Evolutionary conservation across 2,888 invertebrate genomes (phyloP).

Genomic region (Xanthorhoe designata): DNA sequence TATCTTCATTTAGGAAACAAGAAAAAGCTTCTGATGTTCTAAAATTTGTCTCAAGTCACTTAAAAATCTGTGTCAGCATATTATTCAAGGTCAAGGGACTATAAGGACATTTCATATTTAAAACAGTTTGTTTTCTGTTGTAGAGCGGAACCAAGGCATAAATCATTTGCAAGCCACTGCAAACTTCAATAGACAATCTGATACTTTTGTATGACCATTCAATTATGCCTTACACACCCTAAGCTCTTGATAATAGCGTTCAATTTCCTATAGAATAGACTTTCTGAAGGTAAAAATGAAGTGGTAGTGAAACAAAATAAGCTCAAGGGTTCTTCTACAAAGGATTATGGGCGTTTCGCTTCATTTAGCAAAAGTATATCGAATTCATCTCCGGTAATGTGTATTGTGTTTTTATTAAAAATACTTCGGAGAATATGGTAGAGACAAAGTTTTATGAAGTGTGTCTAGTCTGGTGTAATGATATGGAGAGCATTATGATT

Average conservation of each 20-base stretch:
- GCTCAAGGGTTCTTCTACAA: slow-evolving; percentile 51
- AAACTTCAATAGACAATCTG: slow-evolving; percentile 70
- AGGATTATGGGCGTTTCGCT: slow-evolving; percentile 73
- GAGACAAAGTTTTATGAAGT: slow-evolving; percentile 17
- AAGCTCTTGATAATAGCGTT: slow-evolving; percentile 42
- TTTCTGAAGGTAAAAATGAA: slow-evolving; percentile 30
- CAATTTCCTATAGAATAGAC: slow-evolving; percentile 35
- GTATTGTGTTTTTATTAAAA: slow-evolving; percentile 71
- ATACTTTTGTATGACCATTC: slow-evolving; percentile 49
- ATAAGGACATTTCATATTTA: background rate
- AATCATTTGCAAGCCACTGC: slow-evolving; percentile 70
- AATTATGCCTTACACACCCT: slow-evolving; percentile 21
- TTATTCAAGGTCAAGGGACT: too few species aligned
- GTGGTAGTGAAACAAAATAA: slow-evolving; percentile 62
- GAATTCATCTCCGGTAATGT: slow-evolving; percentile 75
- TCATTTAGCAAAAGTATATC: slow-evolving; percentile 84
- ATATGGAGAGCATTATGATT: background rate
- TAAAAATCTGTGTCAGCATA: too few species aligned
- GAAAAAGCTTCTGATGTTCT: too few species aligned
- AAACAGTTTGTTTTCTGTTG: slow-evolving; percentile 17
- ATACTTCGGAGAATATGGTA: slow-evolving; percentile 48
- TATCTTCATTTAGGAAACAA: too few species aligned
- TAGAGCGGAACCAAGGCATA: slow-evolving; percentile 65
- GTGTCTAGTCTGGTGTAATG: slow-evolving; percentile 9
- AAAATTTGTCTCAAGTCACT: too few species aligned